Conservation (phyloP, 2,797 vertebrate genomes). For the Loriculus beryllinus region DNA sequence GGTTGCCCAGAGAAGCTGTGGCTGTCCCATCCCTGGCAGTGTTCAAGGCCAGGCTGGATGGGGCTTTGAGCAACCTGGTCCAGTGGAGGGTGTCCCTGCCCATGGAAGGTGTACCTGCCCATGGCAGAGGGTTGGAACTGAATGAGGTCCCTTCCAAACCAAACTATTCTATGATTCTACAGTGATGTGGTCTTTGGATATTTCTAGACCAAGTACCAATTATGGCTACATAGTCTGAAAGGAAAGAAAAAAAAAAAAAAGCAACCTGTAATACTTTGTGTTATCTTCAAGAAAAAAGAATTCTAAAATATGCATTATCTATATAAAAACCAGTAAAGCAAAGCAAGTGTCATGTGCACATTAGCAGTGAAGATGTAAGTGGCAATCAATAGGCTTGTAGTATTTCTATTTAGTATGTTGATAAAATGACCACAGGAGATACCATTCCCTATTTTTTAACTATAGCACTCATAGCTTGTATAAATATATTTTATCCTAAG, state of each 20-base stretch:
- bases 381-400: background rate
- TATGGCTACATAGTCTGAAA: background rate
- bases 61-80: background rate
- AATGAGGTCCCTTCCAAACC: background rate
- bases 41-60: background rate
- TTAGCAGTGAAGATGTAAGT: constrained; percentile 5
- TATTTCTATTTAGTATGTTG: background rate
- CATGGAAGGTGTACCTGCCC: too few relatives aligned
- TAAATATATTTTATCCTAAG: background rate
- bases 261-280: background rate
- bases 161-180: background rate
- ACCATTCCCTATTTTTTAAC: background rate
- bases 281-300: background rate
- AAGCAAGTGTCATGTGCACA: background rate
- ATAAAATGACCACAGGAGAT: background rate
- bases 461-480: background rate
- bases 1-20: background rate
- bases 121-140: background rate
- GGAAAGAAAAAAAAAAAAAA: background rate
- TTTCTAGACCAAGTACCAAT: background rate
- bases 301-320: background rate
- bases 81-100: background rate
- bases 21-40: background rate
- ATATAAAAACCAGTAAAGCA: background rate
- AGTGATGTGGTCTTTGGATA: background rate